Evolutionary conservation across 2,113 vertebrate species (phyloP), one percentile per base, ranked within the genome.

Genomic region (Chloebia gouldiae): DNA sequence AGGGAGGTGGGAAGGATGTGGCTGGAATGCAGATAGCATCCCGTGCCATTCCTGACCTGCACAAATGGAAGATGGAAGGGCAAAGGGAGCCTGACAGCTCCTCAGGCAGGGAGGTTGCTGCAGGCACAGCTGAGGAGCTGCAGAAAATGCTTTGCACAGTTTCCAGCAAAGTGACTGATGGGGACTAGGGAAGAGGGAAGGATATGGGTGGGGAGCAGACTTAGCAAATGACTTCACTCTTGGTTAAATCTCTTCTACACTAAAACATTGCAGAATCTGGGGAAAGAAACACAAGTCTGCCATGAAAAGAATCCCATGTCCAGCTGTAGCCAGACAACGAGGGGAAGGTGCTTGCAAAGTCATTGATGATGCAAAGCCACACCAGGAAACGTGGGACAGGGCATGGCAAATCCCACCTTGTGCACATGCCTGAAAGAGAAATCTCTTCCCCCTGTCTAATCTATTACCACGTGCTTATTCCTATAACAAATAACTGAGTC

Each of bases 401-500:
- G 66, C 37, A 90, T 24, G n/a, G 77, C 64, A 78, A 95, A 90
- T 76, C 82, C 63, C 51, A 89, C 81, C 86, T 83, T 4, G 4
- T 61, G 54, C 66, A 56, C 5, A 14, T 0, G 13, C 51, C 78
- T 81, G 91, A 33, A 71, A 90, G 69, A 92, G 65, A 93, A 91
- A 79, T 82, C 51, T 84, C 60, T 70, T 92, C 51, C 37, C 57
- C 18, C 70, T 45, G 40, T 65, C 81, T 88, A 93, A 90, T 95
- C 92, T 93, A 85, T 92, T 90, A 85, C 81, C 53, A 69, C 88
- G 57, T 72, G 88, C 90, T 93, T 93, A 84, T 95, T 94, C 92
- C 65, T 95, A 72, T 90, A 95, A 94, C 90, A 96, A 96, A 96
- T 96, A 96, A 93, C 95, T 92, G 92, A 96, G 92, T 93, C 93